Base-by-base conservation (phyloP, 1,140 invertebrate species). In the Drosophila nikananu region DNA sequence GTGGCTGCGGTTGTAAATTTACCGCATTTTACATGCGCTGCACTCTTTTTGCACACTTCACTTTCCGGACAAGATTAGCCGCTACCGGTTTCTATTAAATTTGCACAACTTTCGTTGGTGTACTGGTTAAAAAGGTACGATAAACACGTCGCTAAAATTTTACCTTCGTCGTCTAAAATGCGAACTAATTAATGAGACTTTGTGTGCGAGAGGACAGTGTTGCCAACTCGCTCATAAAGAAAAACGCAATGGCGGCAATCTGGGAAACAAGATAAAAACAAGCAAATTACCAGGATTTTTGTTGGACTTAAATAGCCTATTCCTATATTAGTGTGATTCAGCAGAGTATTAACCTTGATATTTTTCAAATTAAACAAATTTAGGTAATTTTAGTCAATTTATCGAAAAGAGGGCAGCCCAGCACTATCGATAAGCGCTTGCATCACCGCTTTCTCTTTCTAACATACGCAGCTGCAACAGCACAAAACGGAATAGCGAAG, bases 121-220 rank as follows among this genome's bases (percentile, higher is more conserved):
- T 65, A 39, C 44, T 61, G 54, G 72, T 17, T 87, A n/a, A 74
- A 81, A 79, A 66, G 55, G 48, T 81, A 64, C 70, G 74, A 62
- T 63, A 70, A 89, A 83, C 84, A 86, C 84, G 84, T 89, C 84
- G 81, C 70, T 64, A 72, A 81, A 84, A 72, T 79, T 87, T 87
- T 87, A 87, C 84, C 84, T 87, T 87, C 86, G 83, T 86, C 83
- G 81, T 87, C 84, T 81, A 87, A 87, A 87, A 87, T 87, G 84
- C 84, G 84, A n/a, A n/a, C 84, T 87, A 87, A 87, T 90, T 87
- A 89, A 89, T 89, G n/a, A n/a, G n/a, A n/a, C 78, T 83, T 86
- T 84, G 81, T 84, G 73, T 81, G 81, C 49, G 62, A 73, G 74
- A 57, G 60, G 27, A 21, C 19, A 17, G 77, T 25, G 82, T 67